phyloP scores from a whole-genome alignment of 2,113 vertebrate genomes.

The Lynx canadensis region DNA sequence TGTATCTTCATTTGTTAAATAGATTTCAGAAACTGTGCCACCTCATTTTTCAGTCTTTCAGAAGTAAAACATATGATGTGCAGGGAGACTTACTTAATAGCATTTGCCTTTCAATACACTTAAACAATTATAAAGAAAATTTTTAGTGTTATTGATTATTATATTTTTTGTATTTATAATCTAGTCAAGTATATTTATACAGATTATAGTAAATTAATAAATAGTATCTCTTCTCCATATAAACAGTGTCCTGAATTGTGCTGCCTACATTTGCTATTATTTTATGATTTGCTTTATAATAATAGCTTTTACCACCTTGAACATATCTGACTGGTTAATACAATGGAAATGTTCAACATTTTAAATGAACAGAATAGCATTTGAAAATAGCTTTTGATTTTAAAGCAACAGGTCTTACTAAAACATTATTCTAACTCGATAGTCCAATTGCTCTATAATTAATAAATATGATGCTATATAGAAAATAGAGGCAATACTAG shows the following conservation, averaged over 20 bases:
- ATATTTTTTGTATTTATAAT: neutral
- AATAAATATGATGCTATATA: constrained; percentile 17
- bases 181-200: neutral
- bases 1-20: constrained; percentile 22
- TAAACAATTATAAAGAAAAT: neutral
- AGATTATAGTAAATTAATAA: constrained; percentile 21
- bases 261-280: neutral
- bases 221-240: neutral
- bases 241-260: neutral
- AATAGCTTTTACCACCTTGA: neutral
- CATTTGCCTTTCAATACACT: neutral
- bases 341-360: neutral
- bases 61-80: neutral
- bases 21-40: neutral
- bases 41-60: neutral
- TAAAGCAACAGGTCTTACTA: constrained; percentile 57
- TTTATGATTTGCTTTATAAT: constrained; percentile 33
- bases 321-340: neutral
- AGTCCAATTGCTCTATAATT: constrained; percentile 50
- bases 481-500: constrained; percentile 30
- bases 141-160: neutral
- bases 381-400: constrained; percentile 44
- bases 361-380: neutral
- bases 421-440: neutral
- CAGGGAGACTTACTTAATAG: neutral